These are phyloP conservation scores for Trinectes maculatus DNA, from an alignment of 2,113 vertebrate species.

Conservation along the genomic window DNA sequence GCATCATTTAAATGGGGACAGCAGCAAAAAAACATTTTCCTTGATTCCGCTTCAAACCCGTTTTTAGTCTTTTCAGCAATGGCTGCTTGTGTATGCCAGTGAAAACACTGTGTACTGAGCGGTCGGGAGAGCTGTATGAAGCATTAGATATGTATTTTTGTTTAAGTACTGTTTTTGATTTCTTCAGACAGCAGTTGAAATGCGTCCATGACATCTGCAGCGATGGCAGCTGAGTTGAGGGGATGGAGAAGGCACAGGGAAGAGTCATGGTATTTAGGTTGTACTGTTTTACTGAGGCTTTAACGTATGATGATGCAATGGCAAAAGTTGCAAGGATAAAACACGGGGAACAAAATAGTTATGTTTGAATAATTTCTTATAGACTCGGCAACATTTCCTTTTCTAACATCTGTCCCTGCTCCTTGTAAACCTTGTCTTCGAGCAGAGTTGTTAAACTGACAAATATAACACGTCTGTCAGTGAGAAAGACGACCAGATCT, in stretches of 20 bases:
- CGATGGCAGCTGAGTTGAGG: neutral
- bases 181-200: neutral
- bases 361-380: too few relatives aligned
- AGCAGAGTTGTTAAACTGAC: too few relatives aligned
- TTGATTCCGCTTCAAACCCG: conserved; percentile 11
- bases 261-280: too few relatives aligned
- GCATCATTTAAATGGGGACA: conserved; percentile 10
- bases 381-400: too few relatives aligned
- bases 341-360: too few relatives aligned
- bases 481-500: too few relatives aligned
- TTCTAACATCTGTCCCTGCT: too few relatives aligned
- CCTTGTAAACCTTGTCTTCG: too few relatives aligned
- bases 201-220: neutral
- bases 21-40: conserved; percentile 1
- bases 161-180: conserved; percentile 6
- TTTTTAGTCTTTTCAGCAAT: conserved; percentile 15
- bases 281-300: too few relatives aligned
- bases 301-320: too few relatives aligned
- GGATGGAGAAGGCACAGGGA: neutral
- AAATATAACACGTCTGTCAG: too few relatives aligned
- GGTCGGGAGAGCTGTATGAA: neutral
- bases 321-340: too few relatives aligned
- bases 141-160: neutral
- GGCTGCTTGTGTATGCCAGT: conserved; percentile 2
- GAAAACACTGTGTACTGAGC: conserved; percentile 9